Evolutionary conservation across 2,797 vertebrate genomes (phyloP), one percentile per base, ranked within the genome.

Genomic region (Enteromius trimaculatus): DNA sequence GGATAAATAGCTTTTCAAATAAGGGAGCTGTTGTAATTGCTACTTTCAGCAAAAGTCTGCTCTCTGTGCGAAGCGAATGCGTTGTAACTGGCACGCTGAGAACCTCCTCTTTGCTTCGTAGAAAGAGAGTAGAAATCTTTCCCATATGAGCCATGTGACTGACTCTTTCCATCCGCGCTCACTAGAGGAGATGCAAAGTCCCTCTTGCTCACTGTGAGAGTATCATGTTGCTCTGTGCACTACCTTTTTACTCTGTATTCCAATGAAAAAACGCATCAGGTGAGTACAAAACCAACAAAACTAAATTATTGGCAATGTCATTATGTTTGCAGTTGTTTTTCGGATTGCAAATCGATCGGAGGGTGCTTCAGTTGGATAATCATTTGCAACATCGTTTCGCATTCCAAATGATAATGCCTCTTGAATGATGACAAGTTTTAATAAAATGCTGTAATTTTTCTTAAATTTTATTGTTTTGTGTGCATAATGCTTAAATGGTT

Each of bases 221-320:
- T 91, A 91, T 93, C 89, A 92, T 90, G 92, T 92, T 91, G 91
- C 92, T 91, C 81, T 44, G 86, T 89, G 90, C 88, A 47, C 70
- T 90, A 84, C 90, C 84, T 87, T 75, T 86, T 89, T 79, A 68
- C 87, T 87, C 87, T 87, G 74, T 90, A 88, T 93, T 93, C 94
- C 92, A 94, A 96, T 96, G 95, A 95, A 92, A 96, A 94, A 92
- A 89, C 91, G 85, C 87, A 89, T 88, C 79, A 82, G 94, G 95
- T 96, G 92, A 96, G 95, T 86, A 74, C n/a, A 84, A 66, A 55
- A 26, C 60, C 21, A 39, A n/a, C 7, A 0, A 72, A 81, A 26
- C 4, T 10, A 39, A 37, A 29, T 21, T n/a, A 10, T 0, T 31
- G 49, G 17, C n/a, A 6, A 9, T 39, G 44, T 53, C 58, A 37